Evolutionary conservation across 2,888 invertebrate genomes (phyloP), one percentile per base, ranked within the genome.

Genomic region (Phytoseiulus persimilis): DNA sequence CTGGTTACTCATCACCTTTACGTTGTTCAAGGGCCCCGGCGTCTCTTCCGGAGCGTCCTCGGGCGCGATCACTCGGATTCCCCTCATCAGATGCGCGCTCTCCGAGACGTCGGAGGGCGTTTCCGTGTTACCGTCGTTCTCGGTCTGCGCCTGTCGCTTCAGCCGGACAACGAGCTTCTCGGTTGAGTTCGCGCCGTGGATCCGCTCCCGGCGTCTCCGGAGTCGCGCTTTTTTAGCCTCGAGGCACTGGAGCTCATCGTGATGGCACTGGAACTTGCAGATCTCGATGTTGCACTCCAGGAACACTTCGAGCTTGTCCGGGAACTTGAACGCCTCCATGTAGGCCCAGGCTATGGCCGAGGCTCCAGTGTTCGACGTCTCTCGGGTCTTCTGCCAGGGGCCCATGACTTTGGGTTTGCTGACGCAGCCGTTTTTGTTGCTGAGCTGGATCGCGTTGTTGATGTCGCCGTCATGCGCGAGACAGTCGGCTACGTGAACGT

Each of bases 251-350:
- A 39, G 39, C 87, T 87, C 33, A 31, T 87, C 87, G 33, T 87
- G 87, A 23, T 87, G 32, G 33, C 92, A 92, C 83, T 91, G 90
- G n/a, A 91, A 91, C 89, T 91, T 92, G 90, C 92, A 93, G 93
- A 95, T 95, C 94, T 95, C 95, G 91, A 95, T 95, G 91, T 95
- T 95, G 92, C 95, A 95, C 28, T 95, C 95, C 0, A 95, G 92
- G 91, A 94, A 95, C 0, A 95, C 95, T 93, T 95, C 95, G 91
- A 95, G 94, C 32, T 94, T 94, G 91, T 95, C 95, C 0, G 95
- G 95, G 92, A 95, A 95, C 91, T 95, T 95, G 93, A 95, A 95
- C 0, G 95, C 95, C 91, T 94, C 95, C 18, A 95, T 94, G 92
- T 94, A 95, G 91, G 95, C 95, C 92, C 95, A 95, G 32, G 95